Evolutionary conservation across 2,113 vertebrate genomes (phyloP), one percentile per base, ranked within the genome.

Genomic region (Urocolius indicus): DNA sequence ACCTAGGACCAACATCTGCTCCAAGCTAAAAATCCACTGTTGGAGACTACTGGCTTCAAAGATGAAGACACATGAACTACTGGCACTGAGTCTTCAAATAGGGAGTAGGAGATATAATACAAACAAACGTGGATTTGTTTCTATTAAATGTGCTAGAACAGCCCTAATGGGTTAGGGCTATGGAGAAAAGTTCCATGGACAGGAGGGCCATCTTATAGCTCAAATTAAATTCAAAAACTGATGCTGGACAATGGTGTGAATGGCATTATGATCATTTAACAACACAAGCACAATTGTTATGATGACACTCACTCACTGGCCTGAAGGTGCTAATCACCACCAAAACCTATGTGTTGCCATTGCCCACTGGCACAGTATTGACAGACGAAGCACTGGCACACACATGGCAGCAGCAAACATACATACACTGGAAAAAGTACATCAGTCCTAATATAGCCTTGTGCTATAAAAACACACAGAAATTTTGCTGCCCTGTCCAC

Each of bases 401-500:
- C 14, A 14, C 21, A 83, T 29, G 36, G 21, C 65, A 89, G 45
- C 30, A 69, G 69, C 45, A 69, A 59, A 94, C 20, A n/a, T 36
- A 41, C 38, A 26, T 41, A 63, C 69, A 22, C 61, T 49, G 38
- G 58, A 72, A 55, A 65, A 91, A 63, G n/a, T 65, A 38, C 29
- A 34, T 51, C 52, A 29, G 38, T 59, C 66, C 41, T 71, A 59
- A 62, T 66, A 84, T 3, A 88, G 68, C 43, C 65, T 69, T 41
- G 38, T 72, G 62, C 59, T 96, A 52, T 57, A 90, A 81, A 86
- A 96, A 57, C 22, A 61, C 43, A 82, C 61, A 43, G n/a, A 85
- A 85, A 72, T 91, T 71, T 81, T 92, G 41, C 51, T 90, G 73
- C 73, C 38, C 90, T 90, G 90, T 91, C 73, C 68, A 81, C 73